Base-by-base conservation (phyloP, 2,888 invertebrate species). In the Torymus auratus region DNA sequence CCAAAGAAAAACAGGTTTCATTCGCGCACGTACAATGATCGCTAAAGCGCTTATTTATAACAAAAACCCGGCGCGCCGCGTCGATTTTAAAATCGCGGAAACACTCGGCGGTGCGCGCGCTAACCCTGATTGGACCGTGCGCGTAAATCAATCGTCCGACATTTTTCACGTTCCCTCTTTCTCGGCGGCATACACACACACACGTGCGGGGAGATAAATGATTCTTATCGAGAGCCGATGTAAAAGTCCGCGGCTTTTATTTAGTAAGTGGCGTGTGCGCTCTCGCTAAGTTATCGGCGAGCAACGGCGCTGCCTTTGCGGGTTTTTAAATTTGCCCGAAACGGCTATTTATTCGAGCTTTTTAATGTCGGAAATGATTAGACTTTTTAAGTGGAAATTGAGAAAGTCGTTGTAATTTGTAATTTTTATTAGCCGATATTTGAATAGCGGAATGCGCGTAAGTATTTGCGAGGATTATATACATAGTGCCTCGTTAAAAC, bases 181-280 rank as follows among this genome's bases (percentile, higher is more conserved):
- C 41, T 41, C 7, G 41, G 41, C 41, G 41, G 41, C 7, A 28
- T 7, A 3, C 28, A 28, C 7, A 41, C 41, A 41, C 41, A 41
- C 0, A 23, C 28, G 23, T 17, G 52, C 50, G 53, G 23, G 53
- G 56, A 80, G 53, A 80, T 72, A 80, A 80, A 76, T 72, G 76
- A 80, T 62, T 15, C 65, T 76, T 80, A 80, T 80, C 72, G 56
- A 23, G 56, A 23, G 56, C 20, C 28, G 70, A 41, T 61, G 65
- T 80, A 75, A 75, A 75, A 71, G 75, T 80, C 60, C 14, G 41
- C 17, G 41, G 41, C 7, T 60, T 75, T 80, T 70, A 70, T 80
- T 71, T 65, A 61, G 56, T 62, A 65, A 68, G 68, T 52, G 23
- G 60, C n/a, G 41, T 7, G 41, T 41, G 41, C 60, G 65, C 68